Base-by-base conservation (phyloP, 1,140 invertebrate genomes). In the Drosophila virilis region DNA sequence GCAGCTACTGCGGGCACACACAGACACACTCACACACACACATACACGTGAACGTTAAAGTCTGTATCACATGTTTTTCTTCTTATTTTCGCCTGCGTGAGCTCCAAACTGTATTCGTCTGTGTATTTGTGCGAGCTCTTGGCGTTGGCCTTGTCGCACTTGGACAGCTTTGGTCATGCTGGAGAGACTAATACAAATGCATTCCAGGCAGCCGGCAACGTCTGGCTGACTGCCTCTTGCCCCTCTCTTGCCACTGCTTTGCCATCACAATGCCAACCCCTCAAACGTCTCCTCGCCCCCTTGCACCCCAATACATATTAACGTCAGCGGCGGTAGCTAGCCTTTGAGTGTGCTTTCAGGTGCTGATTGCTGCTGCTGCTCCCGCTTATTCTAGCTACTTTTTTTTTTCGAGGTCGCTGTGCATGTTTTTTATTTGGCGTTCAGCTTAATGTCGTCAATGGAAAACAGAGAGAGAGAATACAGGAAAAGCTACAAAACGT, bases 21-120 rank as follows among this genome's bases (percentile, higher is more conserved):
- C 43, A 66, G 13, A 45, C 43, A 66, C 59, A 72, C 8, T 57
- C 38, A 85, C 58, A 55, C 10, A 60, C 58, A 59, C 46, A 52
- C 37, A 73, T 1, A 67, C 43, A 60, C 50, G 57, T 52, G 46
- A 64, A 68, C 60, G 73, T 74, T 77, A 69, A 86, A 89, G 89
- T 85, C 84, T 91, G 89, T 91, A 91, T 91, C 89, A 91, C 89
- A 91, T 91, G 89, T 91, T 91, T 85, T 78, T 80, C 81, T 80
- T 91, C 90, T 90, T 91, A 89, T 86, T 91, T 91, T 90, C 77
- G 77, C 85, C 72, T 84, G 80, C 64, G 73, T 80, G 69, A 43
- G 35, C 58, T 68, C 35, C 59, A 59, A 58, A 38, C 66, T 62
- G 60, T 15, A 48, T 28, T 12, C 40, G 76, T 62, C 28, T 78